Evolutionary conservation across 2,888 invertebrate genomes (phyloP).

Genomic region (Eristalis pertinax): DNA sequence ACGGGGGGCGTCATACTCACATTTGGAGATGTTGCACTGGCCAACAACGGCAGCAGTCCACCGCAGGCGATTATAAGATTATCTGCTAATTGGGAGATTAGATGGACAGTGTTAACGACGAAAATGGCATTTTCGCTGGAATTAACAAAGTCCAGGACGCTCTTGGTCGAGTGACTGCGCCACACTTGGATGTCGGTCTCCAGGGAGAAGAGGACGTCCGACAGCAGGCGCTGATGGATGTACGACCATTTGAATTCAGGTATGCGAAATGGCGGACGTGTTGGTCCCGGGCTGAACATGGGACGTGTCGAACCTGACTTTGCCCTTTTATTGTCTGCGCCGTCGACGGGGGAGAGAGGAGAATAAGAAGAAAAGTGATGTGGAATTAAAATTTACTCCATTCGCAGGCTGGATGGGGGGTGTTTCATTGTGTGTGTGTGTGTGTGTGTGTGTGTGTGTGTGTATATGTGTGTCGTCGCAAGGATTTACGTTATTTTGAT

Average conservation of each 20-base stretch:
- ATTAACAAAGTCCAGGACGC: conserved; percentile 98
- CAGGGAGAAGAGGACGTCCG: conserved; percentile 97
- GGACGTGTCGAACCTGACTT: conserved; percentile 88
- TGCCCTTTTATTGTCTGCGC: conserved; percentile 79
- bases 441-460: no score
- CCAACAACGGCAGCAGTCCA: conserved; percentile 96
- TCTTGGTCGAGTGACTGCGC: conserved; percentile 97
- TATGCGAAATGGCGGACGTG: conserved; percentile 97
- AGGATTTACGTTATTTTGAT: conserved; percentile 63
- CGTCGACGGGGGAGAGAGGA: background rate
- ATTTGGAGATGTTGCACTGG: conserved; percentile 99
- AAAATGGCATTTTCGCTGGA: conserved; percentile 99
- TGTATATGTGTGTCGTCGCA: background rate
- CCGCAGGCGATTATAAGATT: conserved; percentile 99
- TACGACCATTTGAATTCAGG: conserved; percentile 99
- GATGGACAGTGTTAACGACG: conserved; percentile 99
- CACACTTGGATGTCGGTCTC: conserved; percentile 98
- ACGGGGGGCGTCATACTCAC: conserved; percentile 84
- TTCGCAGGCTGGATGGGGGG: conserved; percentile 2
- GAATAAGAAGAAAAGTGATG: conserved; percentile 8
- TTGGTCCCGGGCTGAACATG: conserved; percentile 96
- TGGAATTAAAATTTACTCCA: conserved; percentile 26
- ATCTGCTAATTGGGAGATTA: conserved; percentile 99
- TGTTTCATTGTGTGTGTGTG: conserved; percentile 5
- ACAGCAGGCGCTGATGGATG: conserved; percentile 97